Conservation (phyloP, 2,113 vertebrate genomes). For the Scortum barcoo region DNA sequence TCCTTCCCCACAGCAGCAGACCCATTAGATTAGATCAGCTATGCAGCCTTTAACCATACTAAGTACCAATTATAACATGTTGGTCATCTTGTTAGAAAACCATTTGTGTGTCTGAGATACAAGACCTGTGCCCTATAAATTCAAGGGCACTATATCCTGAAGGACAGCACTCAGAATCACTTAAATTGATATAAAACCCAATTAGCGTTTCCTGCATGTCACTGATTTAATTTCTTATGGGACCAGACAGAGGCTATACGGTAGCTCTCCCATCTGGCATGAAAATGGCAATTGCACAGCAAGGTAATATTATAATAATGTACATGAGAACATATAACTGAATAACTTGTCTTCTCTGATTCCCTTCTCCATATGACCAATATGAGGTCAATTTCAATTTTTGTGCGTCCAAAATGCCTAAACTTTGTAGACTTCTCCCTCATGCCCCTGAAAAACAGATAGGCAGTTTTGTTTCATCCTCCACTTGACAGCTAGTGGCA, state of each 20-base stretch:
- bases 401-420: conserved; percentile 37
- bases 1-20: neutral
- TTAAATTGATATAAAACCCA: conserved; percentile 73
- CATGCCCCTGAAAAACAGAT: conserved; percentile 40
- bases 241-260: conserved; percentile 28
- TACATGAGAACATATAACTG: neutral
- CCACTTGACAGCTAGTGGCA: conserved; percentile 63
- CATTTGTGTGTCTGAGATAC: conserved; percentile 51
- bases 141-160: conserved; percentile 60
- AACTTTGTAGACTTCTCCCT: conserved; percentile 44
- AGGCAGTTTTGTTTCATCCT: conserved; percentile 64
- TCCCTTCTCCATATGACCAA: neutral
- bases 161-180: conserved; percentile 67
- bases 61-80: conserved; percentile 62
- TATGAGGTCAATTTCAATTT: conserved; percentile 32
- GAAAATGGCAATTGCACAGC: neutral
- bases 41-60: conserved; percentile 16
- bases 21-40: conserved; percentile 36
- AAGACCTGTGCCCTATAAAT: conserved; percentile 43
- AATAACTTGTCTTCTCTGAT: conserved; percentile 17
- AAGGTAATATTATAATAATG: conserved; percentile 18
- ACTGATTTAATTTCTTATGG: conserved; percentile 59
- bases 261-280: conserved; percentile 32
- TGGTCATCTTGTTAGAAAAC: conserved; percentile 68
- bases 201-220: conserved; percentile 71